Evolutionary conservation across 2,113 vertebrate genomes (phyloP), one percentile per base, ranked within the genome.

Genomic region (Copsychus sechellarum): DNA sequence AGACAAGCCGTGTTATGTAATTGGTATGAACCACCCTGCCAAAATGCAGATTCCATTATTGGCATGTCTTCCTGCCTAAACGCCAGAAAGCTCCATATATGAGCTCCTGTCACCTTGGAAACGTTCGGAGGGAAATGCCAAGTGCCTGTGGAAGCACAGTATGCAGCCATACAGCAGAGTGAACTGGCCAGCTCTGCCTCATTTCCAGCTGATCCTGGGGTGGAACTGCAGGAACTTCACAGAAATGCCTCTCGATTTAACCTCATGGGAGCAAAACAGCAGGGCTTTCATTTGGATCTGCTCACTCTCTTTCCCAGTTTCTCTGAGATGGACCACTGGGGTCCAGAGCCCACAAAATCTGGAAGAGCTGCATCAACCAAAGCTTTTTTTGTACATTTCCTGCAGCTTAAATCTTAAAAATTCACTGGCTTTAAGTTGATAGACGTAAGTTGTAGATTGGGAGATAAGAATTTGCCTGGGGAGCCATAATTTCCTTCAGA

Each of bases 71-170:
- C 64, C 84, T 92, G 93, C 92, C 90, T 83, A 61, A 90, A 86
- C 70, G 86, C 90, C 71, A 81, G 86, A 81, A 92, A 92, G 90
- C 94, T 96, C 90, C 92, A 86, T 79, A 79, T 67, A 92, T 74
- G 90, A 96, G 95, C 86, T 96, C 9, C 92, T 93, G 95, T 97
- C 96, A 96, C 96, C 95, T 97, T 96, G 96, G 96, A 97, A 96
- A 97, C 96, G 61, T 94, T 96, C 43, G 22, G 90, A 78, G 67
- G 92, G 92, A 90, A 94, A 92, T 50, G 47, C 89, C 92, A 86
- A 33, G 29, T 12, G 61, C 91, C 94, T 89, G 91, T 38, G 40
- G 81, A 53, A 94, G 89, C 81, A 4, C 86, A 53, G 77, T 3
- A 3, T 34, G 84, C 34, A 92, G 53, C 81, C 70, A 15, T 4